Percentiles rank a stretch among this genome's conserved stretches.
Evolutionary conservation across 2,113 vertebrate species (phyloP).

Genomic region (Apistogramma diplotaenia): DNA sequence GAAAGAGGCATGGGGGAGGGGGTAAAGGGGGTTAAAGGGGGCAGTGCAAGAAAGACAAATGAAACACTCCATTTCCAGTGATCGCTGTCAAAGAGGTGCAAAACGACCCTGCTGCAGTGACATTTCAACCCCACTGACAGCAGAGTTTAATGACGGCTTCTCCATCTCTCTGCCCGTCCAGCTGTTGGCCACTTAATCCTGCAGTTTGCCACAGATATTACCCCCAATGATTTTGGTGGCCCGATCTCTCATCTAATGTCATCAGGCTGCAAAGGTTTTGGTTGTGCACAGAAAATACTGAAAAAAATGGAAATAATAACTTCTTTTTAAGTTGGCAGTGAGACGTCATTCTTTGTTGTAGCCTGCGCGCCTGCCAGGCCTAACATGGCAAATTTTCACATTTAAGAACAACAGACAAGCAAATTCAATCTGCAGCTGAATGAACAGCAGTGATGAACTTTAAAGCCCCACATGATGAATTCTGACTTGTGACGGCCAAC

Average conservation of each 20-base stretch:
- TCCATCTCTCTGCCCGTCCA: background rate
- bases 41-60: slow-evolving; percentile 25
- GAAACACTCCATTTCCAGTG: slow-evolving; percentile 41
- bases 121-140: slow-evolving; percentile 8
- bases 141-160: background rate
- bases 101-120: slow-evolving; percentile 25
- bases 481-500: background rate
- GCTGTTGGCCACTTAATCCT: background rate
- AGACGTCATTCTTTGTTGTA: background rate
- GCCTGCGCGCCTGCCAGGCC: background rate
- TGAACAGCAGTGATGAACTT: no score
- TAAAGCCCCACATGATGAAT: background rate
- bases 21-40: background rate
- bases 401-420: no score
- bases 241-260: background rate
- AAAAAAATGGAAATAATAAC: background rate
- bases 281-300: background rate
- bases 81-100: slow-evolving; percentile 51
- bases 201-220: background rate
- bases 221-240: background rate
- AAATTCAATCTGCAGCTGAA: background rate
- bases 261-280: background rate
- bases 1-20: background rate
- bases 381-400: no score
- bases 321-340: background rate